A percentile compares a stretch with the other conserved stretches of the same genome.
Evolutionary conservation across 2,888 invertebrate genomes (phyloP).

Genomic region (Trachelus troglodyta): DNA sequence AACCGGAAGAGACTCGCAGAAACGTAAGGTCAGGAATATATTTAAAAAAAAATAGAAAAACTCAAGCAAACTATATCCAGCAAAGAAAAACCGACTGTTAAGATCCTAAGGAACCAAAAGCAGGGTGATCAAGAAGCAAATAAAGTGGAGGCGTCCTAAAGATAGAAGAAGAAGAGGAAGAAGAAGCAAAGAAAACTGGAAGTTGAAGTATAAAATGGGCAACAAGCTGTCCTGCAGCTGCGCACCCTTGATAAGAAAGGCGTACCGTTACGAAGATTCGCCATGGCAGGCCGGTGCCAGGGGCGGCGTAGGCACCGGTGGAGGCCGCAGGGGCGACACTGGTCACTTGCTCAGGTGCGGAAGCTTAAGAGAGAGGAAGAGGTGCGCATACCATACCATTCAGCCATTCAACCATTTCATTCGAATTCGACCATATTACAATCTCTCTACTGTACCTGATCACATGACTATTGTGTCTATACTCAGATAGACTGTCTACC

Average conservation of each 20-base stretch:
- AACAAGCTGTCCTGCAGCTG: conserved; percentile 98
- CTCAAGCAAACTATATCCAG: conserved; percentile 14
- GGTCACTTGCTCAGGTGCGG: conserved; percentile 80
- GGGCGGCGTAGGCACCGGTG: conserved; percentile 47
- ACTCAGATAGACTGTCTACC: conserved; percentile 5
- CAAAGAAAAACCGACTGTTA: conserved; percentile 26
- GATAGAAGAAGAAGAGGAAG: conserved; percentile 21
- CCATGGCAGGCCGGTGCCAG: conserved; percentile 84
- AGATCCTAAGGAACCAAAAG: conserved; percentile 31
- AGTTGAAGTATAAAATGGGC: conserved; percentile 76
- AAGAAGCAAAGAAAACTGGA: conserved; percentile 23
- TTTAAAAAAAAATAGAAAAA: conserved; percentile 4
- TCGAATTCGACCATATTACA: conserved; percentile 36
- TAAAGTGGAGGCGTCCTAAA: conserved; percentile 1
- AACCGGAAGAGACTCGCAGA: conserved; percentile 5
- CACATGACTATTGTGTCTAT: conserved; percentile 11
- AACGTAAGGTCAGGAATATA: conserved; percentile 13
- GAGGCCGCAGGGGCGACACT: conserved; percentile 63
- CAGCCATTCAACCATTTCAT: conserved; percentile 53
- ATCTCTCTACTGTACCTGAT: conserved; percentile 28
- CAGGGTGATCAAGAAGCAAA: conserved; percentile 15
- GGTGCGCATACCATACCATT: conserved; percentile 65
- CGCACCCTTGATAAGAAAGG: conserved; percentile 95
- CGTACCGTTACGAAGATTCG: conserved; percentile 95
- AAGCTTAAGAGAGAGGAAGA: conserved; percentile 67